phyloP scores from a whole-genome alignment of 2,797 vertebrate genomes.

The Rhynchonycteris naso region DNA sequence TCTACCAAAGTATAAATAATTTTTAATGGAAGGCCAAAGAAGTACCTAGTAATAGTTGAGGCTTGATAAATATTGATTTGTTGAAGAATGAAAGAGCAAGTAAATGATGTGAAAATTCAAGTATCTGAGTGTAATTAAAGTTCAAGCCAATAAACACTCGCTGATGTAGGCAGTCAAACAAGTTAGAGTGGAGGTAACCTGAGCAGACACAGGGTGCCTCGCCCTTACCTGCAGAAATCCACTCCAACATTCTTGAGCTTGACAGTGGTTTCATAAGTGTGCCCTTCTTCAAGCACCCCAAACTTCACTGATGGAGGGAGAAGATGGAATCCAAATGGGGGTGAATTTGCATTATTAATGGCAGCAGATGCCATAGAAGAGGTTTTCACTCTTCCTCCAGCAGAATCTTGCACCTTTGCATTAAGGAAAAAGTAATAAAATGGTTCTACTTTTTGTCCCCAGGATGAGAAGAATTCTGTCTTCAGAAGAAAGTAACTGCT shows the following conservation, averaged over 20 bases:
- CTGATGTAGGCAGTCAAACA: background rate
- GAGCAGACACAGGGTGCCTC: background rate
- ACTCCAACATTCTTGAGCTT: constrained; percentile 91
- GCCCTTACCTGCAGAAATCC: constrained; percentile 90
- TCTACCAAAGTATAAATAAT: background rate
- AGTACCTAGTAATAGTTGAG: background rate
- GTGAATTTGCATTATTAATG: constrained; percentile 46
- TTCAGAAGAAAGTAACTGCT: background rate
- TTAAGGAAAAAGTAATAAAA: constrained; percentile 22
- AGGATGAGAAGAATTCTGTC: background rate
- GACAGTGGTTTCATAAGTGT: constrained; percentile 85
- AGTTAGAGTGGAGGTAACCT: background rate
- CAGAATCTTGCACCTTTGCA: constrained; percentile 85
- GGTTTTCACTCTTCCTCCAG: constrained; percentile 87
- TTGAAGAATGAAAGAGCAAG: background rate
- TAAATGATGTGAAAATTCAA: background rate
- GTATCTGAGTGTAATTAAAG: background rate
- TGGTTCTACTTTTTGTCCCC: background rate
- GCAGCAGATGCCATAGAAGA: constrained; percentile 82
- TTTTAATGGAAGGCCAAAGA: background rate
- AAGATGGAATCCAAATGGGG: constrained; percentile 87
- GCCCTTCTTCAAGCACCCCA: constrained; percentile 89
- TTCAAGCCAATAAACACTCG: background rate
- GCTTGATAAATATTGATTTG: background rate
- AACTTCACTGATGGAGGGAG: constrained; percentile 88